phyloP scores from a whole-genome alignment of 2,113 vertebrate species.

The Corythoichthys haematopterus region DNA sequence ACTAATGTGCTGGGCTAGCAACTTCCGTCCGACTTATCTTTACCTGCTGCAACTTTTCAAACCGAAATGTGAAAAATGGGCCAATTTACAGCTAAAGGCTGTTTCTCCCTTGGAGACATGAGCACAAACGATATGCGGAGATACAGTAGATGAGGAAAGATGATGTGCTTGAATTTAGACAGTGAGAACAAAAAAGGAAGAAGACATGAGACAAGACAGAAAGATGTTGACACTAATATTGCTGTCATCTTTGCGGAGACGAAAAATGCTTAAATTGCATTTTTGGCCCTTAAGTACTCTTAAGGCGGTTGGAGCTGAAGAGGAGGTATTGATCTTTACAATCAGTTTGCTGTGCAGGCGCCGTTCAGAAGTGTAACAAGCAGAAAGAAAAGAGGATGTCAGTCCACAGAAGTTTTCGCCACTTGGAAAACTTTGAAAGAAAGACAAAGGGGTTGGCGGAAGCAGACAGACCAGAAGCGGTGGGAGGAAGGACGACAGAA shows the following conservation, averaged over 20 bases:
- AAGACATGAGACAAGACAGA: constrained; percentile 39
- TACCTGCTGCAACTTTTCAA: constrained; percentile 54
- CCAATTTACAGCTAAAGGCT: constrained; percentile 65
- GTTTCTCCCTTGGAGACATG: constrained; percentile 57
- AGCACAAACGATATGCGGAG: constrained; percentile 50
- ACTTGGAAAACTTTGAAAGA: constrained; percentile 39
- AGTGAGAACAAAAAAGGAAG: constrained; percentile 16
- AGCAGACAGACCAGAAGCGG: constrained; percentile 33
- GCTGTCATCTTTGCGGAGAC: constrained; percentile 52
- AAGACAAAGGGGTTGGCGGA: constrained; percentile 33
- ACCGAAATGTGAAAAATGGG: constrained; percentile 67
- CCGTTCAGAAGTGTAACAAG: constrained; percentile 58
- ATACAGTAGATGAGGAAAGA: constrained; percentile 43
- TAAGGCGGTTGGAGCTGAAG: constrained; percentile 39
- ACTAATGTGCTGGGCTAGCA: constrained; percentile 50
- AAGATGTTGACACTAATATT: constrained; percentile 45
- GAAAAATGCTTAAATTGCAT: constrained; percentile 62
- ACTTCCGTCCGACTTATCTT: constrained; percentile 14
- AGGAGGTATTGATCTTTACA: constrained; percentile 60
- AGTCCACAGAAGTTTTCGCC: constrained; percentile 44
- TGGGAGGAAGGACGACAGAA: constrained; percentile 23
- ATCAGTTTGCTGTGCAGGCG: constrained; percentile 57
- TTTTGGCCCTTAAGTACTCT: constrained; percentile 55
- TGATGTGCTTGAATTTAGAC: constrained; percentile 41
- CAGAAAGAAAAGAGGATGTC: constrained; percentile 53